These are phyloP conservation scores for Synodontis membranacea DNA, from an alignment of 2,113 vertebrate genomes.

Conservation along the genomic window DNA sequence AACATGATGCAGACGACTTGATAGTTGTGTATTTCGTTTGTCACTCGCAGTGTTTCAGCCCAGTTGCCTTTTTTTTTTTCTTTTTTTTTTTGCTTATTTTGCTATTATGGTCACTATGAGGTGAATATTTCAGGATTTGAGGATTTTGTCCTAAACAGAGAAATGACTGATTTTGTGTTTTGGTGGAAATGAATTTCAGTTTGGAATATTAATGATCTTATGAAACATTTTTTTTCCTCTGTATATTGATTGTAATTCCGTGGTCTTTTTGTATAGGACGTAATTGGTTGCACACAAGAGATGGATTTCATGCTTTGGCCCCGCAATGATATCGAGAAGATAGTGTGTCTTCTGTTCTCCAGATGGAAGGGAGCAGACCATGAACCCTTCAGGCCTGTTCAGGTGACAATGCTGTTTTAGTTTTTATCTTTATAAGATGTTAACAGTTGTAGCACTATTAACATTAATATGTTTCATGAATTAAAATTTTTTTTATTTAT, in stretches of 20 bases:
- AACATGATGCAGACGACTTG: background rate
- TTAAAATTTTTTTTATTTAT: background rate
- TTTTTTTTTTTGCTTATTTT: background rate
- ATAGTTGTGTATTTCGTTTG: background rate
- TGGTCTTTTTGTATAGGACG: conserved; percentile 75
- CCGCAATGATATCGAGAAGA: conserved; percentile 98
- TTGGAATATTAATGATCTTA: background rate
- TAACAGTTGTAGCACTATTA: background rate
- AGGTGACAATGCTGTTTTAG: conserved; percentile 73
- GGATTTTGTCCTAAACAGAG: background rate
- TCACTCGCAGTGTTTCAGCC: background rate
- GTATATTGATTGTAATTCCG: background rate
- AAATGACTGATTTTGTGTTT: background rate
- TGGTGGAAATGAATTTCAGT: background rate
- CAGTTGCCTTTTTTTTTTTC: background rate
- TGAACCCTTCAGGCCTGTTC: conserved; percentile 97
- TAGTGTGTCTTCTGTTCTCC: conserved; percentile 98
- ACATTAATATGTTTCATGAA: background rate
- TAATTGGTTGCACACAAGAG: conserved; percentile 98
- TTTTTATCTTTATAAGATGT: background rate
- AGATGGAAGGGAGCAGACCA: conserved; percentile 96
- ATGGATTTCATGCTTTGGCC: conserved; percentile 99
- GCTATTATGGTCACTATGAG: background rate
- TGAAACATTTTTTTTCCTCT: background rate
- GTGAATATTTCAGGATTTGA: background rate